Base-by-base conservation (phyloP, 2,797 vertebrate genomes). In the Cuculus canorus region DNA sequence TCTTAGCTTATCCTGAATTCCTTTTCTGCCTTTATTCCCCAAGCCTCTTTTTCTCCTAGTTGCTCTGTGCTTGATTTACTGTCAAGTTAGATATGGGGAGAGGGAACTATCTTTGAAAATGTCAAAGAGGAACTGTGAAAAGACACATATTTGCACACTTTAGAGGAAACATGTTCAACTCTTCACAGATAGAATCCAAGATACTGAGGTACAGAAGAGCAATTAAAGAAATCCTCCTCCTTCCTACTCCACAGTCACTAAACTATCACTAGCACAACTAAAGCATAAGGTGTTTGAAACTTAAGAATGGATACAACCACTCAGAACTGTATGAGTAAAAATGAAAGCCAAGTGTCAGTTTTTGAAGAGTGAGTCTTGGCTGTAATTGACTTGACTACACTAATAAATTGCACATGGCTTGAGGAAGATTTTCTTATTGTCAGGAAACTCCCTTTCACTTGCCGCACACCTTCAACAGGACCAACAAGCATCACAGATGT, bases 71-170 rank as follows among this genome's bases (percentile, higher is more conserved):
- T 64, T 93, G 86, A 93, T 69, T 88, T 87, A 80, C 88, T 93
- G 90, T 92, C 83, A 86, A 95, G 70, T 65, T 71, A 68, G 68
- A 80, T 79, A 80, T 12, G 27, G 57, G 37, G 88, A 86, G 61
- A 77, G 5, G 50, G 71, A 94, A 85, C 83, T 94, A 71, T 90
- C 88, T 95, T 90, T 71, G 86, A 86, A 92, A 95, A 93, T 86
- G 90, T 96, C 95, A 92, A 85, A 92, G 92, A 95, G 39, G 92
- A 90, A 70, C 93, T 96, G 93, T 1, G 37, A 93, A 93, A 87
- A 93, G 88, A 82, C 91, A 61, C 78, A 59, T 88, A 92, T 93
- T 95, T 95, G 71, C 88, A 93, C 95, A 95, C 90, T 95, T 91
- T 84, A 50, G n/a, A 77, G 23, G 78, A 95, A 95, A 76, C 60